Evolutionary conservation across 2,888 invertebrate genomes (phyloP).

Genomic region (Callinectes sapidus): DNA sequence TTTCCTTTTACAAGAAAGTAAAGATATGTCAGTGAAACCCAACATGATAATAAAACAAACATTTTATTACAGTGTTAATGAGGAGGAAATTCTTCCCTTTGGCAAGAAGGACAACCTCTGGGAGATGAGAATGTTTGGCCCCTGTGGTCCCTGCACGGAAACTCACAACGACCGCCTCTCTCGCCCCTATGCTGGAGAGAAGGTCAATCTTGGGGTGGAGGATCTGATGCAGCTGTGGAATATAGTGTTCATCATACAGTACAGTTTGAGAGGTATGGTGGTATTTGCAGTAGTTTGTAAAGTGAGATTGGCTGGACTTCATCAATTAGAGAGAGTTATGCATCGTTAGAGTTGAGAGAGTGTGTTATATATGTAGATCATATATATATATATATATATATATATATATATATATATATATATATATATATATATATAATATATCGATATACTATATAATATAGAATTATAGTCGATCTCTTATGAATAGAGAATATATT

Average conservation of each 20-base stretch:
- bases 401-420: too few species aligned
- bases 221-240: constrained; percentile 96
- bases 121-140: constrained; percentile 96
- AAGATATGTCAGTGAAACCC: not conserved
- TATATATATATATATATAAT: too few species aligned
- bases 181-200: constrained; percentile 79
- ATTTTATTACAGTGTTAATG: constrained; percentile 80
- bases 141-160: constrained; percentile 97
- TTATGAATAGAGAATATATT: too few species aligned
- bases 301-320: too few species aligned
- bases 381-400: not conserved
- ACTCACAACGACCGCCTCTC: constrained; percentile 88
- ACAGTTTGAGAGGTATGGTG: constrained; percentile 86
- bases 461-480: too few species aligned
- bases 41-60: not conserved
- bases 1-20: not conserved
- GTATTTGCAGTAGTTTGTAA: not conserved
- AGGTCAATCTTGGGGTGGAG: constrained; percentile 82
- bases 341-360: not conserved
- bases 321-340: not conserved
- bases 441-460: too few species aligned
- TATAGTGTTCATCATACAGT: constrained; percentile 97
- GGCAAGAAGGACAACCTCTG: constrained; percentile 93
- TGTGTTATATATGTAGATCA: not conserved
- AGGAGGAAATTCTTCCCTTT: constrained; percentile 85